Evolutionary conservation across 2,113 vertebrate genomes (phyloP), one percentile per base, ranked within the genome.

Genomic region (Rattus rattus): DNA sequence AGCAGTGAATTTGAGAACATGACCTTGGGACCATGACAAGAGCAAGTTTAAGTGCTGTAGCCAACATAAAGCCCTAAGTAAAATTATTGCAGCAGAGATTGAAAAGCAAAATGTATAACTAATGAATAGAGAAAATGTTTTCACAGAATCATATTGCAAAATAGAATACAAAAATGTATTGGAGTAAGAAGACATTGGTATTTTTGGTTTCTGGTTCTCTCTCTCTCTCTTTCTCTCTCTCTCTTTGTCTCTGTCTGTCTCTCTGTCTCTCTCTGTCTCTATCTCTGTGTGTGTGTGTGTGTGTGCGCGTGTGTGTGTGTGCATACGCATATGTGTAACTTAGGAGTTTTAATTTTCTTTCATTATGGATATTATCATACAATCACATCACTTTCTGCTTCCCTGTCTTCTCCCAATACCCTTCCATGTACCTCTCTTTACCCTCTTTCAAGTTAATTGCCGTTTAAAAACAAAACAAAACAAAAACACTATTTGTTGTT

Each of bases 151-250:
- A 43, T 61, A 39, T n/a, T 77, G 24, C 30, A 75, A 80, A 69
- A 30, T 13, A 93, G 16, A 75, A 13, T 61, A 67, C 94, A 95
- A 91, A 85, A 92, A 91, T 72, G n/a, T 2, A 83, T 56, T 92
- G 28, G 65, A 52, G 6, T 33, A 33, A 16, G 26, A 86, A 33
- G 39, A 86, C 2, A 20, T 33, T 65, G 54, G 5, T 20, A 59
- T 7, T 59, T 39, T 61, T 13, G 4, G 19, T 59, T 59, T 36
- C 73, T 76, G 5, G 0, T 36, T 67, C 63, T 65, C 10, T 67
- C 28, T 30, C 65, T 67, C 28, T 67, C 11, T 30, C 28, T 30
- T 28, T 67, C 24, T 65, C 22, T 65, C 10, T 67, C 65, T 30
- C 65, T 67, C 65, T 69, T 11, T 70, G 13, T 36, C 69, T 70